phyloP scores from a whole-genome alignment of 2,797 vertebrate genomes.

The Myotis vivesi region DNA sequence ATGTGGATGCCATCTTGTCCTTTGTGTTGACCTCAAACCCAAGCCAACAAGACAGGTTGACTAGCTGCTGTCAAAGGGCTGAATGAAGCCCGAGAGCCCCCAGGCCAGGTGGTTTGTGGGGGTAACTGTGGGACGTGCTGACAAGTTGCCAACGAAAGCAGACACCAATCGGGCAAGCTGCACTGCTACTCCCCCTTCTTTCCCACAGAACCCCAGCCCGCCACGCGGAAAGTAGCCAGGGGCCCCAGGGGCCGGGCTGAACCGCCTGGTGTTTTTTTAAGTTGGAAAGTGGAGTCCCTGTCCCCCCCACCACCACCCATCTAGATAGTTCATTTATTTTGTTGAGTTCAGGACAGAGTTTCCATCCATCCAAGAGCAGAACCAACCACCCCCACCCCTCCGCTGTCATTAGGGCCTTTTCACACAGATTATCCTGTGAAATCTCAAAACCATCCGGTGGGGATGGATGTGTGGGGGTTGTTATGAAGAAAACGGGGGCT shows the following conservation, averaged over 20 bases:
- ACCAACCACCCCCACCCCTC: neutral
- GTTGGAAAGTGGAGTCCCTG: neutral
- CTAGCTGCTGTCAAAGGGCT: neutral
- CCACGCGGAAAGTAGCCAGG: neutral
- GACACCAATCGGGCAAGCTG: neutral
- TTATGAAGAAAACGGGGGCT: neutral
- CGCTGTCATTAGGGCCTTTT: neutral
- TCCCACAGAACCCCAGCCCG: neutral
- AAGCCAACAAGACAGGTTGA: neutral
- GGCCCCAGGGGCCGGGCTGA: neutral
- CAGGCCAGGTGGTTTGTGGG: neutral
- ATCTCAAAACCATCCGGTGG: neutral
- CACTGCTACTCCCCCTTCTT: conserved; percentile 43
- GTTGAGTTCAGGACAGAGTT: neutral
- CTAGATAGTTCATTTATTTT: neutral
- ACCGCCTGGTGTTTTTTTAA: neutral
- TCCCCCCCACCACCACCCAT: neutral
- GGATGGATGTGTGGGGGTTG: neutral
- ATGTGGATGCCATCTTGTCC: neutral
- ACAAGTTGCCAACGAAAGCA: neutral
- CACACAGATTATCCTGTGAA: neutral
- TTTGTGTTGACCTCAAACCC: neutral
- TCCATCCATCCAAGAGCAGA: neutral
- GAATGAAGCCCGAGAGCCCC: neutral
- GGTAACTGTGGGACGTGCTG: neutral